Evolutionary conservation across 2,888 invertebrate genomes (phyloP), one percentile per base, ranked within the genome.

Genomic region (Pterostichus madidus): DNA sequence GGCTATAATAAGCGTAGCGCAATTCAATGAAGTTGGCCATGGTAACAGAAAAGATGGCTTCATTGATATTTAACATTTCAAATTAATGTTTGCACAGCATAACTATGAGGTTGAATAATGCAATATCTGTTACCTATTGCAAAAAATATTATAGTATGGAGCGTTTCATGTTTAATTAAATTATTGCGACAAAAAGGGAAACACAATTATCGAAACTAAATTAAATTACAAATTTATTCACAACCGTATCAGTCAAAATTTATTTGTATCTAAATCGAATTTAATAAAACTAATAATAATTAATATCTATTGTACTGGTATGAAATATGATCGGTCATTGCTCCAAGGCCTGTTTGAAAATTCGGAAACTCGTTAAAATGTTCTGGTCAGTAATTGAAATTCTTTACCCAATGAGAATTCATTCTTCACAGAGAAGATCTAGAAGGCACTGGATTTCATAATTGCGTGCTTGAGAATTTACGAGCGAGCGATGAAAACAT

Each of bases 381-480:
- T 77, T 56, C 56, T 77, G 77, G 77, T 77, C 77, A 77, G 77
- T 77, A 77, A 77, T 77, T 77, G 77, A 56, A 77, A 77, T 77
- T 77, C 77, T 77, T 77, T 77, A 56, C 35, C 39, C 56, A 35
- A 56, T 56, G 77, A 53, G 56, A 31, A 56, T 53, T 56, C 56
- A 77, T 77, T 77, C 77, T 77, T 77, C 56, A 56, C 56, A 49
- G 56, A 56, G 39, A 46, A 32, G 52, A 39, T 53, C 35, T 53
- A 52, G 53, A 75, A 75, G 77, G 77, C 53, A 52, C 13, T 53
- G 56, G 39, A 77, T 77, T 77, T 77, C 77, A 77, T 77, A 77
- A 77, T 77, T 77, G 77, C 77, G 56, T 77, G 56, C 77, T 77
- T 77, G 77, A 77, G 56, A 77, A 77, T 77, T 77, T 56, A 77